Evolutionary conservation across 2,888 invertebrate genomes (phyloP).

Genomic region (Dione vanillae): DNA sequence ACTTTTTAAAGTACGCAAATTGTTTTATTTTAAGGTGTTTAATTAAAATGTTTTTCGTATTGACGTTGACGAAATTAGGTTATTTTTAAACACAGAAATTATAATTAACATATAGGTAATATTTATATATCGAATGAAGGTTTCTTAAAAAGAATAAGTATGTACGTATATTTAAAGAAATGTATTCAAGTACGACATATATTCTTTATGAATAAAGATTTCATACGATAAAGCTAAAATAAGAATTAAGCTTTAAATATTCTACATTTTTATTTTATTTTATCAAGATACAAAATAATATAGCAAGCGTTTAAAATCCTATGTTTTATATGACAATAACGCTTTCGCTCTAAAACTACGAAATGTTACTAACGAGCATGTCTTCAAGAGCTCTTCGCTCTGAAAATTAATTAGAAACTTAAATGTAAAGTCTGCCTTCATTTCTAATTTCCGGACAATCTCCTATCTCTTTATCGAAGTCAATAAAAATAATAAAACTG

Average conservation of each 20-base stretch:
- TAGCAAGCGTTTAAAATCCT: no score
- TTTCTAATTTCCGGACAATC: slow-evolving; percentile 21
- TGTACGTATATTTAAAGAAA: no score
- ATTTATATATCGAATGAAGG: no score
- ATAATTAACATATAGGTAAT: no score
- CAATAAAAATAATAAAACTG: background rate
- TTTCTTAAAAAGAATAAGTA: no score
- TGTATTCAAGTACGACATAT: no score
- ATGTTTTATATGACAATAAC: background rate
- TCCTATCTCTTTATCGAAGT: slow-evolving; percentile 1
- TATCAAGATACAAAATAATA: no score
- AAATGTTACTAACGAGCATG: background rate
- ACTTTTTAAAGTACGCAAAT: slow-evolving; percentile 6
- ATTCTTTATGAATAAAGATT: no score
- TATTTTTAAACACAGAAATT: no score
- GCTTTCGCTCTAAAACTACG: background rate
- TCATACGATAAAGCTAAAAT: no score
- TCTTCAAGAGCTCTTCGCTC: background rate
- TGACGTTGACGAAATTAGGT: background rate
- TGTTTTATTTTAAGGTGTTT: slow-evolving; percentile 1
- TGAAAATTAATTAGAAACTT: slow-evolving; percentile 12
- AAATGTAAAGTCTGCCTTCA: background rate
- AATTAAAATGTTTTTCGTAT: background rate
- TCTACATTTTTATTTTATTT: no score
- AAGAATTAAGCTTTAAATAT: no score